Conservation (phyloP, 2,113 vertebrate species). For the Pyxicephalus adspersus region DNA sequence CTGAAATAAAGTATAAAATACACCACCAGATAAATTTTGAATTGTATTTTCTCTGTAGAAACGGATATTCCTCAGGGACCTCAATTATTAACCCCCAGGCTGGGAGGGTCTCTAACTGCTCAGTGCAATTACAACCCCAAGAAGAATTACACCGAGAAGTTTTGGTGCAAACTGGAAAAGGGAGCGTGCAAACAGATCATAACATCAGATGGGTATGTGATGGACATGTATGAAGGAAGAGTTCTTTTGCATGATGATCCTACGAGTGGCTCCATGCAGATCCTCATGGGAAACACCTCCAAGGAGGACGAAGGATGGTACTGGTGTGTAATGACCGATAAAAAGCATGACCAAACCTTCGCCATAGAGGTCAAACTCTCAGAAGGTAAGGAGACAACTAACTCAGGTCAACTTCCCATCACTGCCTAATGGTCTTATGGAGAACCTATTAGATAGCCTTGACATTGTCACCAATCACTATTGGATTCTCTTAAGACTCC, state of each 20-base stretch:
- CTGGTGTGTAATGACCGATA: conserved; percentile 67
- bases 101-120: conserved; percentile 64
- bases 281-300: conserved; percentile 71
- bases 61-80: conserved; percentile 16
- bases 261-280: not conserved
- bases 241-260: conserved; percentile 60
- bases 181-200: conserved; percentile 56
- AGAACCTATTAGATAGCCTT: too few species aligned
- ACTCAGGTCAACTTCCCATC: not conserved
- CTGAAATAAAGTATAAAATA: not conserved
- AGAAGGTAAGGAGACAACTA: conserved; percentile 66
- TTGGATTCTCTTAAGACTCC: too few species aligned
- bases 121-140: conserved; percentile 62
- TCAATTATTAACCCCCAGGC: conserved; percentile 51
- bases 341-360: conserved; percentile 55
- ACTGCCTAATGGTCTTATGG: too few species aligned
- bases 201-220: accelerated
- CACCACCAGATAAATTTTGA: not conserved
- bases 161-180: conserved; percentile 65
- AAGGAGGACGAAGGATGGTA: conserved; percentile 65
- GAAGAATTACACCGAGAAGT: not conserved
- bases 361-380: conserved; percentile 62
- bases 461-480: too few species aligned
- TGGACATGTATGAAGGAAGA: not conserved
- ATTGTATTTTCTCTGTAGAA: conserved; percentile 61